These are phyloP conservation scores for Lagenorhynchus albirostris DNA, from an alignment of 2,113 vertebrate genomes.

Conservation along the genomic window DNA sequence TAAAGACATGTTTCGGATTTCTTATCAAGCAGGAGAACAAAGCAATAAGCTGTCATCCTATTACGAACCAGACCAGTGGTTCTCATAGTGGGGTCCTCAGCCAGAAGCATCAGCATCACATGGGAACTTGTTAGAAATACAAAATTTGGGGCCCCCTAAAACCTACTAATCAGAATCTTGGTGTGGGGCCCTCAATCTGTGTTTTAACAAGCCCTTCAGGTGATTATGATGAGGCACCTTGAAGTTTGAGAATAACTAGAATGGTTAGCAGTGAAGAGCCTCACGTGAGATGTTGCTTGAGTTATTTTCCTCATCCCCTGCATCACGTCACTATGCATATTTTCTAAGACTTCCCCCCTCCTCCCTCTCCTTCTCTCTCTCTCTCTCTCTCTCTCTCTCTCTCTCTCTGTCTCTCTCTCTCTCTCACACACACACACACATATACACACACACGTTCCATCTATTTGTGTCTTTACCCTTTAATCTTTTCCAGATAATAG, in stretches of 20 bases:
- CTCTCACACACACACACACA: neutral
- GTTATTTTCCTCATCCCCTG: neutral
- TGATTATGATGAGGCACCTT: neutral
- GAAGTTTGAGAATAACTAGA: neutral
- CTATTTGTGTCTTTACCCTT: conserved; percentile 57
- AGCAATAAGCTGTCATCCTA: neutral
- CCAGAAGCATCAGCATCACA: neutral
- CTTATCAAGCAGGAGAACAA: neutral
- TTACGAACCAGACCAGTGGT: neutral
- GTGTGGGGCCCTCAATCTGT: neutral
- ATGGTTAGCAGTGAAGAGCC: neutral
- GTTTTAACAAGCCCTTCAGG: neutral
- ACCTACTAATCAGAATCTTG: neutral
- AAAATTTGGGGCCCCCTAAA: neutral
- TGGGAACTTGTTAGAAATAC: neutral
- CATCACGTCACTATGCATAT: neutral
- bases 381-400: neutral
- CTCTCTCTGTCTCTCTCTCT: neutral
- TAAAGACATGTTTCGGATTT: neutral
- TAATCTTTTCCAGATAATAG: conserved; percentile 62
- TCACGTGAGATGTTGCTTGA: neutral
- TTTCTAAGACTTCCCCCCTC: neutral
- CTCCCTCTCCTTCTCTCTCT: too few relatives aligned
- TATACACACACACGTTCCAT: neutral
- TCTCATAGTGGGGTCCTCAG: neutral